Conservation (phyloP, 2,113 vertebrate species). For the Pelecanus crispus region DNA sequence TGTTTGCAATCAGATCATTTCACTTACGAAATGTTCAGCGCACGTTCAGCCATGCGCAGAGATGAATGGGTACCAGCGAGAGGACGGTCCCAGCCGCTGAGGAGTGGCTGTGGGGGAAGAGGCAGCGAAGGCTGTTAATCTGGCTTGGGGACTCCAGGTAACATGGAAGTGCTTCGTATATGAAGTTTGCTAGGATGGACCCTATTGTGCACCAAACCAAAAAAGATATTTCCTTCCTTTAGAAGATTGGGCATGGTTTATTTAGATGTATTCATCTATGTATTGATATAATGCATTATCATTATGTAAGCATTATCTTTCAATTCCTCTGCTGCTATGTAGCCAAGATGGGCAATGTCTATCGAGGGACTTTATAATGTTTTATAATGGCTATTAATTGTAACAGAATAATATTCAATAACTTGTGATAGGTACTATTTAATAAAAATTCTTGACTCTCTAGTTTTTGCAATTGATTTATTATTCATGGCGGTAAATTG, state of each 20-base stretch:
- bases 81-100: not conserved
- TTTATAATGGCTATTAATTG: not conserved
- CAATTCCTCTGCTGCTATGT: not conserved
- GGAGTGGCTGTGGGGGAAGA: not conserved
- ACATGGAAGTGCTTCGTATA: not conserved
- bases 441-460: not conserved
- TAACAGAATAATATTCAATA: not conserved
- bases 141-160: not conserved
- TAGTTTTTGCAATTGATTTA: not conserved
- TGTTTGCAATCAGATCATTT: not conserved
- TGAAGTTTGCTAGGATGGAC: not conserved
- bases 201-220: not conserved
- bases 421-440: not conserved
- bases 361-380: not conserved
- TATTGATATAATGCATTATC: not conserved
- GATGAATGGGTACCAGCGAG: not conserved
- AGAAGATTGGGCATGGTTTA: not conserved
- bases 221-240: not conserved
- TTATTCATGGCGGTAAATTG: constrained; percentile 15
- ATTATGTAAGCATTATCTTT: not conserved
- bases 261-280: not conserved
- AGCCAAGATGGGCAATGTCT: not conserved
- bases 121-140: not conserved
- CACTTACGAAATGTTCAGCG: not conserved
- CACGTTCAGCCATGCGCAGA: not conserved